These are phyloP conservation scores for Lepisosteus osseus DNA, from an alignment of 2,113 vertebrate species.

Conservation along the genomic window DNA sequence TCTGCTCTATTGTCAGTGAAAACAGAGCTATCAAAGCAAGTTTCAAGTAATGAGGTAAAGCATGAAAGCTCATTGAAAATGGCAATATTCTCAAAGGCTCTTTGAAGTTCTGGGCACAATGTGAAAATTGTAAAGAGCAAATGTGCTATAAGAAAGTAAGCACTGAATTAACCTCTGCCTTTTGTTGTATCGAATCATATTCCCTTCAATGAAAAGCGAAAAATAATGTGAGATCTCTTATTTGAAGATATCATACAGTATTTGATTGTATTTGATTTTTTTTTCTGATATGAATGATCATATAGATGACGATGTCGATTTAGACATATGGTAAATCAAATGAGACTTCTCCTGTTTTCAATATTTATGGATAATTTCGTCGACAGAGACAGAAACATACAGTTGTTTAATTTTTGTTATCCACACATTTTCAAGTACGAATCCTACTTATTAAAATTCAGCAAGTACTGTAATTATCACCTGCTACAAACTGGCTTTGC, in stretches of 20 bases:
- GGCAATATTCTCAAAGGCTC: conserved; percentile 53
- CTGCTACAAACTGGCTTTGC: too few relatives aligned
- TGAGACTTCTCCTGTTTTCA: too few relatives aligned
- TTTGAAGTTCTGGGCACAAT: conserved; percentile 67
- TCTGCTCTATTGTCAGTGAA: conserved; percentile 57
- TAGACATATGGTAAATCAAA: background rate
- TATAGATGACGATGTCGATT: conserved; percentile 13
- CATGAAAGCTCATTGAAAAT: conserved; percentile 60
- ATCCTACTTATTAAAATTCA: too few relatives aligned
- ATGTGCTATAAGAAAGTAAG: conserved; percentile 52
- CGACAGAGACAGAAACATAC: too few relatives aligned
- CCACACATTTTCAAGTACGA: too few relatives aligned
- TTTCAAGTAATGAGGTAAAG: conserved; percentile 65
- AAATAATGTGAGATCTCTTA: conserved; percentile 39
- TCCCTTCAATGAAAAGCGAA: conserved; percentile 38
- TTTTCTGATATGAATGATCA: conserved; percentile 16
- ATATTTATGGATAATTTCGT: too few relatives aligned
- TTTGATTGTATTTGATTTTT: conserved; percentile 33
- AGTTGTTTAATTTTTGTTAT: too few relatives aligned
- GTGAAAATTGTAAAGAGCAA: conserved; percentile 67
- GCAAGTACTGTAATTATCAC: too few relatives aligned
- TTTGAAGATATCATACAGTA: conserved; percentile 24
- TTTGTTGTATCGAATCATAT: conserved; percentile 57
- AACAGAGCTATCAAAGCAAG: conserved; percentile 63
- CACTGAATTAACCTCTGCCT: conserved; percentile 59